Percentiles rank a stretch among this genome's conserved stretches.
Evolutionary conservation across 2,888 invertebrate genomes (phyloP).

Genomic region (Volucella zonaria): DNA sequence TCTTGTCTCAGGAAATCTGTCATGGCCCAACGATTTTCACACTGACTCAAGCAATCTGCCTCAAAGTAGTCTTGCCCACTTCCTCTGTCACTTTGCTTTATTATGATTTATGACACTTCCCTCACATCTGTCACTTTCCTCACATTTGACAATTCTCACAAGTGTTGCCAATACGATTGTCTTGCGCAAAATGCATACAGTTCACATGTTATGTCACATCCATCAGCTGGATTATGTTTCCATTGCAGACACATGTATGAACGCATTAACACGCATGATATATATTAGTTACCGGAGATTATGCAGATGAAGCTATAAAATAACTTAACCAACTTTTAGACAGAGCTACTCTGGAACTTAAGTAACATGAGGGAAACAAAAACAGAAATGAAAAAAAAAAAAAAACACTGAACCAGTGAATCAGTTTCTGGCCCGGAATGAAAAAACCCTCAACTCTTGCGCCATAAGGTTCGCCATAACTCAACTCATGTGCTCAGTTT

Average conservation of each 20-base stretch:
- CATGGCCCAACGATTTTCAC: no score
- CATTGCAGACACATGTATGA: not conserved
- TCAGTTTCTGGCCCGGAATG: constrained; percentile 1
- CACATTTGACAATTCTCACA: no score
- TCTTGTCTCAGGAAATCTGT: no score
- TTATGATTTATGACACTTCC: no score
- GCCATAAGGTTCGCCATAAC: no score
- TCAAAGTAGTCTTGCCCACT: no score
- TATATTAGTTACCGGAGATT: constrained; percentile 24
- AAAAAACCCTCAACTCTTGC: not conserved
- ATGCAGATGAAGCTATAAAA: constrained; percentile 51
- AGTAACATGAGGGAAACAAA: constrained; percentile 8
- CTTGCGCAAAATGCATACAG: constrained; percentile 25
- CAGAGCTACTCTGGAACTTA: constrained; percentile 19
- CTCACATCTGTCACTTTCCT: no score
- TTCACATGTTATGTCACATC: constrained; percentile 47
- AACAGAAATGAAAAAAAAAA: no score
- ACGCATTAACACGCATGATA: constrained; percentile 23
- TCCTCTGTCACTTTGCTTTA: no score
- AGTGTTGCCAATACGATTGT: not conserved
- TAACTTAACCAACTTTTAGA: constrained; percentile 27
- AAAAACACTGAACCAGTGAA: constrained; percentile 16
- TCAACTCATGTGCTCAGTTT: no score
- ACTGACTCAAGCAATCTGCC: no score
- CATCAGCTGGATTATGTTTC: no score